Conservation (phyloP, 2,797 vertebrate species). For the Gallinago solitaria region DNA sequence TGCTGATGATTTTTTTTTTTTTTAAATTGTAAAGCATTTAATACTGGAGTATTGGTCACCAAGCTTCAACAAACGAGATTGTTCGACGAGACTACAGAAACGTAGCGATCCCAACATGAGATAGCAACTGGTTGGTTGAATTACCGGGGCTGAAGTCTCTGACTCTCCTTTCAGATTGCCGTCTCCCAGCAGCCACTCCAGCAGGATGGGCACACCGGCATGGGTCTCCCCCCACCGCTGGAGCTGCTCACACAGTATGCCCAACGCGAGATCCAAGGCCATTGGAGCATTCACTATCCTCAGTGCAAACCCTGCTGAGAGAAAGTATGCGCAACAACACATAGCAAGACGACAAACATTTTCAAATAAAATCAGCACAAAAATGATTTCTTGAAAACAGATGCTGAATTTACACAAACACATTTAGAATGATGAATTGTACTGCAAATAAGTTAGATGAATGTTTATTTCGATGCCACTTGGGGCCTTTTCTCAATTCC, state of each 20-base stretch:
- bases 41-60: background rate
- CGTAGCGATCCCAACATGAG: background rate
- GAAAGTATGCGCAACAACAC: background rate
- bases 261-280: conserved; percentile 84
- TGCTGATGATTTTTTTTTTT: background rate
- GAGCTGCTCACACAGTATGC: conserved; percentile 84
- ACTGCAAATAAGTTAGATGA: background rate
- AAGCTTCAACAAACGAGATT: background rate
- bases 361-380: conserved; percentile 11
- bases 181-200: conserved; percentile 88
- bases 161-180: background rate
- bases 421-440: background rate
- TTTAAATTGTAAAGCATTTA: background rate
- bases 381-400: background rate
- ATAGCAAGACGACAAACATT: background rate
- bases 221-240: conserved; percentile 79
- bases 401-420: background rate
- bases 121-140: background rate
- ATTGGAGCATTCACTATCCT: conserved; percentile 84
- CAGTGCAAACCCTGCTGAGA: conserved; percentile 77
- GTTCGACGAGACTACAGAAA: background rate
- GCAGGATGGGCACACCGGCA: conserved; percentile 76
- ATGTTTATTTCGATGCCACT: background rate
- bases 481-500: background rate
- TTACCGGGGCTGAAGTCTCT: conserved; percentile 67